Percentiles rank a stretch among this genome's conserved stretches.
Conservation (phyloP, 2,113 vertebrate species). For the Sceloporus tristichus region DNA sequence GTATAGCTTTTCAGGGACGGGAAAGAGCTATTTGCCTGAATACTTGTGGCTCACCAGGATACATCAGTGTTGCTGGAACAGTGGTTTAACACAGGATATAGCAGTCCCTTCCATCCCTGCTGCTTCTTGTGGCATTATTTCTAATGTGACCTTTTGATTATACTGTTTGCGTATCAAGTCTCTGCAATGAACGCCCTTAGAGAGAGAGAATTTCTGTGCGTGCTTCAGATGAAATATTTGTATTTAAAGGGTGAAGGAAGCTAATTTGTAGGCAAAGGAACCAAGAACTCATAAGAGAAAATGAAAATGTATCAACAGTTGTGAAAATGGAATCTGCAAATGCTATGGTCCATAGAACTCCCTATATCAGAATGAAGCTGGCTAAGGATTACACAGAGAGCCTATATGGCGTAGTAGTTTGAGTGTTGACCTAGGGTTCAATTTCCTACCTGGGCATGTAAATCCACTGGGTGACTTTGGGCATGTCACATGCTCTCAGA, state of each 20-base stretch:
- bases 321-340: neutral
- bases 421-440: too few relatives aligned
- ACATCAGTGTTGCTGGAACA: neutral
- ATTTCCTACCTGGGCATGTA: too few relatives aligned
- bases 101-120: neutral
- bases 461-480: too few relatives aligned
- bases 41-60: neutral
- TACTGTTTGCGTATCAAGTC: neutral
- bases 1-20: neutral
- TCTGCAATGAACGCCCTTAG: neutral
- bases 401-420: too few relatives aligned
- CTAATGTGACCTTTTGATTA: neutral
- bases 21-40: neutral
- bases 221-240: neutral
- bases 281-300: neutral
- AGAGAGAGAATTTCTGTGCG: neutral
- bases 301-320: neutral
- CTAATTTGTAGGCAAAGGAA: neutral
- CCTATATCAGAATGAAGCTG: neutral
- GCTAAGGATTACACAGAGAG: neutral
- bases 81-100: neutral
- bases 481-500: too few relatives aligned
- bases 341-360: neutral
- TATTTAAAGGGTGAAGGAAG: neutral
- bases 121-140: neutral